Base-by-base conservation (phyloP, 2,888 invertebrate genomes). In the Meganola albula region DNA sequence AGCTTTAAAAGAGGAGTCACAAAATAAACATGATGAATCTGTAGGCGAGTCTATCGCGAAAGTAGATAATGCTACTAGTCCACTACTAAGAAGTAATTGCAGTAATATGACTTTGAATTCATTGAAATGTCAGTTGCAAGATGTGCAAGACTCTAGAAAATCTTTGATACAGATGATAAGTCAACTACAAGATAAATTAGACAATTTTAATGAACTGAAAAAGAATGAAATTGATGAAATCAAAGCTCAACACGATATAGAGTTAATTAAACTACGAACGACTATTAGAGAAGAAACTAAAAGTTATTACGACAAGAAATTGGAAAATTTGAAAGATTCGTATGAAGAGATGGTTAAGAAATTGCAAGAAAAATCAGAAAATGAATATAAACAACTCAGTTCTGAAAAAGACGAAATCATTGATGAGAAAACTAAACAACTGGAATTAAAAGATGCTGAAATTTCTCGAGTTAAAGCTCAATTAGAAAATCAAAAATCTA, bases 211-310 rank as follows among this genome's bases (percentile, higher is more conserved):
- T 33, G 68, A 74, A 13, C 42, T 63, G 2, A 77, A 78, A 43
- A 64, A 40, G 24, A 62, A 66, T 33, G 73, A 82, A 55, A 63
- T 80, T 4, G 69, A 77, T 31, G 70, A 74, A 39, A 44, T 80
- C 7, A 51, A 65, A 38, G 65, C 66, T 1, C 67, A 67, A 34
- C 62, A 79, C 40, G 72, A 70, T 49, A 35, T 77, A 20, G 72
- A 79, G 49, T 48, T 78, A 6, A 59, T 73, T 5, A 62, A 64
- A 28, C 26, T 68, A 0, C 71, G 69, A 53, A 58, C 61, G 2
- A 16, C 42, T 9, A 42, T 67, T 1, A 64, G 63, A 22, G 69
- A 74, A 39, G 77, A 80, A 40, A 35, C 53, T 2, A 72, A 60
- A 44, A 21, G 35, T 0, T 34, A 36, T 9, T 70, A 66, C 42